Evolutionary conservation across 2,888 invertebrate species (phyloP).

Genomic region (Drosophila aldrichi): DNA sequence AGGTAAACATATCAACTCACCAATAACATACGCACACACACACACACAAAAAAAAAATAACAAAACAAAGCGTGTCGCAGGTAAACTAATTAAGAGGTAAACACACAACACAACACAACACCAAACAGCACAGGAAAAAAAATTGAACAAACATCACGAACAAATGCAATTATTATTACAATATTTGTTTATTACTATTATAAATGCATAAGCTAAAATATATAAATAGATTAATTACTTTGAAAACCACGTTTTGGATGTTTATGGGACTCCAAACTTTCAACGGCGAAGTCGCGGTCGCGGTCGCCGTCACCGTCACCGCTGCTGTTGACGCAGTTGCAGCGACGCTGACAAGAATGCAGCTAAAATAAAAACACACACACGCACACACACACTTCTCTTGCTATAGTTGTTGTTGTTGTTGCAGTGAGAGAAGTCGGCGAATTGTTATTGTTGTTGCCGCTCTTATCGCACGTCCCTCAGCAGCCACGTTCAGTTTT

Average conservation of each 20-base stretch:
- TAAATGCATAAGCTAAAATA: constrained; percentile 31
- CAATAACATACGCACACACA: constrained; percentile 26
- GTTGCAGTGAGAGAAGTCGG: constrained; percentile 26
- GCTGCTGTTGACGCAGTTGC: constrained; percentile 29
- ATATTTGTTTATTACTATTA: constrained; percentile 27
- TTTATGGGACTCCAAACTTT: constrained; percentile 39
- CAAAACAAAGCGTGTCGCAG: constrained; percentile 65
- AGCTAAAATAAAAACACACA: constrained; percentile 37
- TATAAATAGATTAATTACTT: constrained; percentile 50
- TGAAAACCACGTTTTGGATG: constrained; percentile 41
- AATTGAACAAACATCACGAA: constrained; percentile 45
- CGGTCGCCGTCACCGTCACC: constrained; percentile 16
- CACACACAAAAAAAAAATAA: constrained; percentile 28
- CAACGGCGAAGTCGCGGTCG: constrained; percentile 17
- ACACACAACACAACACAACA: constrained; percentile 43
- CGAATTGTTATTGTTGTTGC: constrained; percentile 45
- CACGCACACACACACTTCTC: constrained; percentile 28
- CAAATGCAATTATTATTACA: constrained; percentile 43
- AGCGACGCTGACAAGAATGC: constrained; percentile 51
- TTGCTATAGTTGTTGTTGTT: constrained; percentile 23
- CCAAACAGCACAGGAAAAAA: constrained; percentile 33
- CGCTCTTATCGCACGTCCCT: constrained; percentile 71
- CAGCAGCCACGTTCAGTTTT: constrained; percentile 53
- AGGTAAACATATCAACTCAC: constrained; percentile 54
- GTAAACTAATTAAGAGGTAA: constrained; percentile 70